Base-by-base conservation (phyloP, 2,113 vertebrate species). In the Orientallactaga bullata region DNA sequence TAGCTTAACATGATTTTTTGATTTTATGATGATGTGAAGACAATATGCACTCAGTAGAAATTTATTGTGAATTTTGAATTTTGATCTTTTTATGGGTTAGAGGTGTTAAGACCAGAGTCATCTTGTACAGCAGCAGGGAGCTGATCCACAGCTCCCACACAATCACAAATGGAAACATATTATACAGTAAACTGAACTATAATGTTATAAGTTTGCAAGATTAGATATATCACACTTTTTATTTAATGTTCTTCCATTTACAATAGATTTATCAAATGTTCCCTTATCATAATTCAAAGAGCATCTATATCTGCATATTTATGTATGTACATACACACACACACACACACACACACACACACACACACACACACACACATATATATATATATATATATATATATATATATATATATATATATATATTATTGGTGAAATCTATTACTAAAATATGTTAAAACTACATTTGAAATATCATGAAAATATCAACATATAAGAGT, bases 161-260 rank as follows among this genome's bases (percentile, higher is more conserved):
- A 11, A 37, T 9, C 15, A 66, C 13, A 2, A 61, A n/a, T 10
- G 4, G 32, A 32, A 35, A 35, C 9, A 88, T 35, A 76, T 7
- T 7, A 1, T 26, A 18, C 15, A 26, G 32, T 17, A 0, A 28
- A 12, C 9, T 77, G 20, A 2, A 21, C 17, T 51, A 12, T 7
- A 32, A n/a, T n/a, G 10, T 37, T 26, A 51, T 77, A 66, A 51
- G 39, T 35, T 35, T 20, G 9, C 26, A 77, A 28, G 15, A 35
- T n/a, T 77, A 35, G 3, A 39, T 30, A 17, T 42, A 20, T 47
- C 26, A 66, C 60, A 65, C 10, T 47, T 66, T 42, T 51, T 4
- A 78, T 16, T 26, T 72, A 35, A 66, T 39, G 6, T 26, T 51
- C 47, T 78, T 88, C 23, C 24, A 37, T 78, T 66, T 77, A 21